These are phyloP conservation scores for Aphis gossypii DNA, from an alignment of 1,140 invertebrate species.

Conservation along the genomic window DNA sequence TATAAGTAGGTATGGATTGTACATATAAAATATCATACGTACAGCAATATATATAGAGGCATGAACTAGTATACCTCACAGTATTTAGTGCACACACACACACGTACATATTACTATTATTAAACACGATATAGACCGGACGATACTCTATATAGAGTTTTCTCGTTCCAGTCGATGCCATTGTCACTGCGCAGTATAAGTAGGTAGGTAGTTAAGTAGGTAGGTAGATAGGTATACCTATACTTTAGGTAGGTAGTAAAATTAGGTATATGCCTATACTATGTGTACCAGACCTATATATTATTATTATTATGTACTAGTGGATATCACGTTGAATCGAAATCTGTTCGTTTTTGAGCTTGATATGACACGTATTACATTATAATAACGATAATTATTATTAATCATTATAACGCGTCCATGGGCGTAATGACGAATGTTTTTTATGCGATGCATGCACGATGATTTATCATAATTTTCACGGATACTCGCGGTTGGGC, in stretches of 20 bases:
- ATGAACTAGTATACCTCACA: neutral
- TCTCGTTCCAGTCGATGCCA: neutral
- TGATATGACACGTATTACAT: neutral
- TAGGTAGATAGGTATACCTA: too few relatives aligned
- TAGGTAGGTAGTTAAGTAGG: neutral
- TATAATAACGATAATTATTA: neutral
- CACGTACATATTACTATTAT: neutral
- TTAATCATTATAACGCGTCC: neutral
- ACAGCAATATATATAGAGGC: neutral
- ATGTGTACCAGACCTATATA: neutral
- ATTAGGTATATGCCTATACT: neutral
- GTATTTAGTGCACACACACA: neutral
- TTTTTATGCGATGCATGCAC: neutral
- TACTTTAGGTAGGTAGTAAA: neutral
- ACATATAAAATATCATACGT: too few relatives aligned
- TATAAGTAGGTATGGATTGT: neutral
- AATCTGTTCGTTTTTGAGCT: neutral
- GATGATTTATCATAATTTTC: neutral
- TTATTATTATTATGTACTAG: neutral
- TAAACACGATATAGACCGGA: constrained; percentile 13
- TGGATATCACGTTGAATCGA: neutral
- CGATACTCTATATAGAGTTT: constrained; percentile 10
- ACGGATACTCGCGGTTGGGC: too few relatives aligned
- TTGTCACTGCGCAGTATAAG: neutral
- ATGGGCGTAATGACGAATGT: constrained; percentile 13